Base-by-base conservation (phyloP, 2,888 invertebrate species). In the Cynaeus angustus region DNA sequence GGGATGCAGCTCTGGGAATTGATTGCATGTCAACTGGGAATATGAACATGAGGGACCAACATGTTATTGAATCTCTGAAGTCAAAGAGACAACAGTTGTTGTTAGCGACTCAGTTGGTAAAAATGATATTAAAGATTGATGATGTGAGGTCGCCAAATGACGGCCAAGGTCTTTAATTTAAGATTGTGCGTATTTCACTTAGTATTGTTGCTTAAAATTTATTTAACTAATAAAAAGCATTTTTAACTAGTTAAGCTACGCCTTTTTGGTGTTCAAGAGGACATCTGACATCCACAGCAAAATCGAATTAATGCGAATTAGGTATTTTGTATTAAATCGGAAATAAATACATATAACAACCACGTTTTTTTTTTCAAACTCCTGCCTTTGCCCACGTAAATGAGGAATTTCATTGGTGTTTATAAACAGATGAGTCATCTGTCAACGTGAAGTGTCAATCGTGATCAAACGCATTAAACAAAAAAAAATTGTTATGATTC, bases 111-210 rank as follows among this genome's bases (percentile, higher is more conserved):
- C 99, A 99, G 83, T 89, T 99, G 72, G 99, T 99, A 59, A 98
- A 99, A 85, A 99, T 99, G 99, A 99, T 99, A 75, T 90, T 99
- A 75, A 99, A 99, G 87, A 99, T 99, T 71, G 99, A 99, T 84
- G 99, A 99, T 84, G 95, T 99, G 41, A 75, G 82, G 59, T 79
- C 78, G 13, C 80, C 80, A 0, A 76, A 73, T 66, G 77, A 78
- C 46, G 30, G 37, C 8, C 75, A 75, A 55, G 74, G 75, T n/a
- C 45, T 66, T 50, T 69, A 68, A 62, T 52, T 38, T 38, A 12
- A 41, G 4, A 37, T 55, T 30, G 16, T n/a, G n/a, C 41, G 12
- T 2, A 12, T 41, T 41, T n/a, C 2, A 12, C 5, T 10, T n/a
- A 12, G 6, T 41, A n/a, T 41, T 41, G 41, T 12, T 10, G 5